Base-by-base conservation (phyloP, 2,797 vertebrate species). In the Crocidura indochinensis region DNA sequence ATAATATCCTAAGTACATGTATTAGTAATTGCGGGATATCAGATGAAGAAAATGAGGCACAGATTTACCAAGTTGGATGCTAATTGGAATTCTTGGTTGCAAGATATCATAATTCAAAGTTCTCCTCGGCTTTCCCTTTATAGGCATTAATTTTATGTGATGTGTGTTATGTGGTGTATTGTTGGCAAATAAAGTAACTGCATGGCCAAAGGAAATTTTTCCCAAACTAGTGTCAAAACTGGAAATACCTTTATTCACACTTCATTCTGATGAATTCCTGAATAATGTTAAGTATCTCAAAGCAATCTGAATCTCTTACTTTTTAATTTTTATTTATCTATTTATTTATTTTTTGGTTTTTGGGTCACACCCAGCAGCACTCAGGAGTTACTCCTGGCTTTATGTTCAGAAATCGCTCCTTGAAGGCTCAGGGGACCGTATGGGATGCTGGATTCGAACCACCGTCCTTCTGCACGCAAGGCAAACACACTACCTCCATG, bases 191-290 rank as follows among this genome's bases (percentile, higher is more conserved):
- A 90, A 91, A 68, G 26, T 91, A 49, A 15, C 19, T 76, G 22
- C 65, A 46, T 80, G 84, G 69, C 67, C 84, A 72, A 51, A 72
- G 77, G 87, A 90, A 68, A 53, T 38, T 38, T 44, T 88, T 92
- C 19, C 46, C 77, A n/a, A 94, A 71, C 26, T 85, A 38, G 51
- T 84, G 26, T 94, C 94, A 88, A 86, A 84, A 64, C 78, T 68
- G 65, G 60, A 8, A 38, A 29, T 71, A 29, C 88, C 84, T 49
- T 0, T 84, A 51, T 72, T 90, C 88, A 12, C 51, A 88, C 62
- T 86, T 29, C 71, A 38, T 73, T 86, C 26, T 60, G 17, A 31
- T 69, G 8, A 1, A 8, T 24, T 93, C 15, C 9, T 1, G 46
- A 86, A 60, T 86, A 88, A 31, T 81, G 7, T 65, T 80, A 46